Evolutionary conservation across 2,888 invertebrate species (phyloP), one percentile per base, ranked within the genome.

Genomic region (Cynaeus angustus): DNA sequence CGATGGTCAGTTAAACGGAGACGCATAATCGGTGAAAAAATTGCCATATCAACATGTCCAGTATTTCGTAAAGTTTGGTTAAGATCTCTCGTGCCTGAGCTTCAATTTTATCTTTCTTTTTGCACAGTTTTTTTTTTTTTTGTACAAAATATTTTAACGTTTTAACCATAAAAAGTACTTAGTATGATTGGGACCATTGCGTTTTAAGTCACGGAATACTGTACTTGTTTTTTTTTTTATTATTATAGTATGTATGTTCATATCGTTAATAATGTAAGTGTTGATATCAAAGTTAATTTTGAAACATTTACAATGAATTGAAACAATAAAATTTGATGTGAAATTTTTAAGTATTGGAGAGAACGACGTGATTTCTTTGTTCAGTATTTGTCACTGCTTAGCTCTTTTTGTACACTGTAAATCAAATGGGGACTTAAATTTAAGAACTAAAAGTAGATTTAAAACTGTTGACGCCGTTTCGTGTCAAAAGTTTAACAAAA

Each of bases 11-110:
- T 21, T 38, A n/a, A 66, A 62, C 28, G 59, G 61, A 67, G 66
- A 72, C 43, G 58, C 62, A 48, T 59, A 72, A 70, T 58, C 16
- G 48, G 30, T 33, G 50, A 65, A 58, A 61, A 28, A 68, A 65
- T 75, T 78, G 80, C 80, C 80, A 80, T 79, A 80, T 78, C 78
- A 73, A 76, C 75, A 73, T 76, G 79, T 78, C 73, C 73, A 77
- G 79, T 78, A 78, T 80, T 79, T 80, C 79, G 76, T 68, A 33
- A 13, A 43, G 43, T 70, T 62, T 37, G 38, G 59, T 21, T 12
- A 59, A 12, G 38, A 59, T 43, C 21, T 48, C 46, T 16, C 7
- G 56, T 58, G 64, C 62, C 50, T 64, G 33, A 65, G 50, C 46
- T 48, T 21, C 21, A 21, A 4, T 21, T 21, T 21, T 21, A 21